Evolutionary conservation across 2,113 vertebrate genomes (phyloP).

Genomic region (Colinus virginianus): DNA sequence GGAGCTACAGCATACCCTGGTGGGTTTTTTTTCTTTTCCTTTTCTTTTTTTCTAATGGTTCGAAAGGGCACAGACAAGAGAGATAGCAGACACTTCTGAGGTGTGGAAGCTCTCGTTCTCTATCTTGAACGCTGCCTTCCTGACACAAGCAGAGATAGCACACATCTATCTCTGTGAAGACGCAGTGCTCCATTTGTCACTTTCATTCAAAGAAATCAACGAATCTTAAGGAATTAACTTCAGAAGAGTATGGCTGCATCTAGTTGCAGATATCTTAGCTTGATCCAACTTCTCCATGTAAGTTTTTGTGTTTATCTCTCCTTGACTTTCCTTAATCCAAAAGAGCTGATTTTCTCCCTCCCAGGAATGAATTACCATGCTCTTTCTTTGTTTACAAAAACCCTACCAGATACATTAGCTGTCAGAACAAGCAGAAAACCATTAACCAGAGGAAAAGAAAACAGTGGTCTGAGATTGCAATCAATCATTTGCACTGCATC

Average conservation of each 20-base stretch:
- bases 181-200: background rate
- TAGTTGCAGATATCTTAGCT: background rate
- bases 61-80: background rate
- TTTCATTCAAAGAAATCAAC: background rate
- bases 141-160: background rate
- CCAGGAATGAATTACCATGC: background rate
- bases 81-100: background rate
- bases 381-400: background rate
- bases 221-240: background rate
- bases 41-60: background rate
- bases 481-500: background rate
- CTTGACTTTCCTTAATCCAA: background rate
- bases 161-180: background rate
- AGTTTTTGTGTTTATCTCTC: background rate
- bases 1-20: background rate
- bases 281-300: background rate
- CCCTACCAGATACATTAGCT: background rate
- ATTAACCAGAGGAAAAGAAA: background rate
- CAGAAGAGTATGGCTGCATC: background rate
- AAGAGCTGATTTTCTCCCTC: background rate
- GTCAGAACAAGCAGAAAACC: constrained; percentile 6
- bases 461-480: rapidly evolving
- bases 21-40: too few relatives aligned
- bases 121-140: background rate
- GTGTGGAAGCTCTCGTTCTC: background rate